phyloP scores from a whole-genome alignment of 2,888 invertebrate species.

The Vesta saturnalis region DNA sequence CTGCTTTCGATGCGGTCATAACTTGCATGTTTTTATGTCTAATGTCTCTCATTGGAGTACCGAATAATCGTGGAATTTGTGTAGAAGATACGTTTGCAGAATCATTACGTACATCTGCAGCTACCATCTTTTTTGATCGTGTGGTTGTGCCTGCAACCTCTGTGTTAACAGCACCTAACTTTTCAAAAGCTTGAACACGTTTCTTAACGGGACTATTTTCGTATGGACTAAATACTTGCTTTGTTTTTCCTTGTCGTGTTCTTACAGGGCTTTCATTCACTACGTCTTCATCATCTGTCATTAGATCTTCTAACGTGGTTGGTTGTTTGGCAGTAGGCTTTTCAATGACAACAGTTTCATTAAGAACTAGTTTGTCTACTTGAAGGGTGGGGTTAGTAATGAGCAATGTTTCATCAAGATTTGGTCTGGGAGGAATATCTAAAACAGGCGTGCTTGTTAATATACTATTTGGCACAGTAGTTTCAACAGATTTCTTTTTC shows the following conservation, averaged over 20 bases:
- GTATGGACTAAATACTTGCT: constrained; percentile 65
- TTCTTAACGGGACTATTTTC: constrained; percentile 69
- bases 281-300: constrained; percentile 51
- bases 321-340: constrained; percentile 18
- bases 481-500: too few species aligned
- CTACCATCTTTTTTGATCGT: constrained; percentile 56
- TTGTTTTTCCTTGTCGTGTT: constrained; percentile 35
- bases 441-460: not conserved
- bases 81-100: not conserved
- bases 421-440: too few species aligned
- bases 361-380: constrained; percentile 1
- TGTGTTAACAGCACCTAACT: constrained; percentile 45
- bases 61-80: not conserved
- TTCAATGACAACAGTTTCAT: constrained; percentile 39
- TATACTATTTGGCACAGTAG: too few species aligned
- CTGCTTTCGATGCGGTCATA: not conserved
- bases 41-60: not conserved
- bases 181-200: constrained; percentile 70
- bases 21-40: not conserved
- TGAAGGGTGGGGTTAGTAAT: too few species aligned
- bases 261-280: constrained; percentile 23
- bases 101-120: not conserved
- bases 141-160: constrained; percentile 55
- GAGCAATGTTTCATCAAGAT: not conserved
- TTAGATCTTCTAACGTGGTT: constrained; percentile 30